Evolutionary conservation across 2,113 vertebrate genomes (phyloP), one percentile per base, ranked within the genome.

Genomic region (Xiphias gladius): DNA sequence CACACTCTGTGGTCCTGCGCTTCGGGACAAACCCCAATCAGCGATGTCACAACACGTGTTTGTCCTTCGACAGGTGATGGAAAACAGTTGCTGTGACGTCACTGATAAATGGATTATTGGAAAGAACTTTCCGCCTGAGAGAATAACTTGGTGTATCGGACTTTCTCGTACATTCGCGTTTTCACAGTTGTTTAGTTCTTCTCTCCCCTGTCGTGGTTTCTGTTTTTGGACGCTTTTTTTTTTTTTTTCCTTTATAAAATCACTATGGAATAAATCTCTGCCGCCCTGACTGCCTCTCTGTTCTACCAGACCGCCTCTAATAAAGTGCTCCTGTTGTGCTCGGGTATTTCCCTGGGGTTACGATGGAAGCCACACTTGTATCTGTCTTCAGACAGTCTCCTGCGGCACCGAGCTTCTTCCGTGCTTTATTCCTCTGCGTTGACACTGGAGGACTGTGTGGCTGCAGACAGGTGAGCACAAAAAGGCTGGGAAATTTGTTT

Each of bases 251-350:
- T n/a, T n/a, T n/a, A n/a, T n/a, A n/a, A n/a, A n/a, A 43, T 24
- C n/a, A 64, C 64, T 3, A 13, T 30, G 26, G 39, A 43, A 54
- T 80, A 71, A 59, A 65, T 58, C 48, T 65, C 62, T 43, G 68
- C 81, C 70, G 30, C 55, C 54, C 24, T 3, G 43, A 10, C 63
- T 58, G 54, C 62, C 50, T 7, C 4, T 16, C 50, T 46, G 74
- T 39, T 76, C 66, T 19, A 13, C 26, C 68, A 70, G 0, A 37
- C 52, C 4, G 59, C 55, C 62, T 72, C 73, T 77, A 5, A 82
- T 63, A 22, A n/a, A n/a, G n/a, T n/a, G n/a, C n/a, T 86, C 8
- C 68, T 81, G 78, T 46, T 20, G 73, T 63, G 9, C 5, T 22
- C 2, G 28, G 73, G 78, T 22, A 46, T 68, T 57, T 84, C 82